phyloP scores from a whole-genome alignment of 2,113 vertebrate species.

The Dicrurus megarhynchus region DNA sequence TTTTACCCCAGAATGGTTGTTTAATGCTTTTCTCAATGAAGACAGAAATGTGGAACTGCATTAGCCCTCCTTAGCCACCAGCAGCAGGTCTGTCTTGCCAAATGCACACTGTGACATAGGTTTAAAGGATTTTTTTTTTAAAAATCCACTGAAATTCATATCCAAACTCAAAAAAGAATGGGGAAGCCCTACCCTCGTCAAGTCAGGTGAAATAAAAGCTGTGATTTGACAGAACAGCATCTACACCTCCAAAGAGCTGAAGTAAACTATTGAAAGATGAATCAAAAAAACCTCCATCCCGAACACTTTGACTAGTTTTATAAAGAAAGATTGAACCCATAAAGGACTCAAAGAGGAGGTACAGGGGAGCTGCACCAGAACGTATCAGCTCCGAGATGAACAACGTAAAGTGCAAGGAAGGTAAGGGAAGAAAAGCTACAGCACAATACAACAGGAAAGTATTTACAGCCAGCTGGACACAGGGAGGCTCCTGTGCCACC shows the following conservation, averaged over 20 bases:
- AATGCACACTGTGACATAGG: background rate
- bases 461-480: background rate
- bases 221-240: background rate
- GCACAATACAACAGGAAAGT: rapidly evolving
- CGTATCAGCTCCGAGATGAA: rapidly evolving
- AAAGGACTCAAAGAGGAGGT: background rate
- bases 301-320: background rate
- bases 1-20: background rate
- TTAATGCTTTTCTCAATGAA: background rate
- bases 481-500: background rate
- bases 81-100: background rate
- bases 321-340: background rate
- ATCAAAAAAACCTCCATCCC: background rate
- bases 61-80: background rate
- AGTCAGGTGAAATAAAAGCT: background rate
- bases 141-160: background rate
- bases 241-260: background rate
- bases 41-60: background rate
- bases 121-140: too few relatives aligned
- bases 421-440: background rate
- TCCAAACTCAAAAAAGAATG: background rate
- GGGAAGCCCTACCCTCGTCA: background rate
- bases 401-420: rapidly evolving
- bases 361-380: background rate
- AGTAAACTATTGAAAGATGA: background rate